Percentiles rank a stretch among this genome's conserved stretches.
phyloP scores from a whole-genome alignment of 2,888 invertebrate genomes.

The Epinotia nisella region DNA sequence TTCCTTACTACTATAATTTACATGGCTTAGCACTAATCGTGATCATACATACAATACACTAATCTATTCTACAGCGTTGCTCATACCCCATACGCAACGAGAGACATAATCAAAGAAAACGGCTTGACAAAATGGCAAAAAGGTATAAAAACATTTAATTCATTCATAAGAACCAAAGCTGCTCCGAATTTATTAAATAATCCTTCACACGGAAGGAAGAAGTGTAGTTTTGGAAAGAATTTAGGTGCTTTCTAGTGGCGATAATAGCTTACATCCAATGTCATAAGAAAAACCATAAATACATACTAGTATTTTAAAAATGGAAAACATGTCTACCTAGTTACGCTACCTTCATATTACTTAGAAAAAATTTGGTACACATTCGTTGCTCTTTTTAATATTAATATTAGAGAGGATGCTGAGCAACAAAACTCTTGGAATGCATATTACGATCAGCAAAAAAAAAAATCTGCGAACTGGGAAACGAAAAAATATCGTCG shows the following conservation, averaged over 20 bases:
- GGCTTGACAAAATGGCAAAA: slow-evolving; percentile 10
- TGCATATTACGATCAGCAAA: slow-evolving; percentile 60
- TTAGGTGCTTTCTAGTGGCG: slow-evolving; percentile 22
- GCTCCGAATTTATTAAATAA: slow-evolving; percentile 13
- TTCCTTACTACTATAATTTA: slow-evolving; percentile 79
- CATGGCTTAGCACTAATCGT: slow-evolving; percentile 74
- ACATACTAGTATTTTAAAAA: slow-evolving; percentile 56
- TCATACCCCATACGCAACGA: slow-evolving; percentile 59
- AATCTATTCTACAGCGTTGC: slow-evolving; percentile 71
- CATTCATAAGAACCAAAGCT: slow-evolving; percentile 40
- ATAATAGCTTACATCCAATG: slow-evolving; percentile 21
- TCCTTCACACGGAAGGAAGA: slow-evolving; percentile 7
- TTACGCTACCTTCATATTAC: slow-evolving; percentile 71
- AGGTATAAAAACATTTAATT: slow-evolving; percentile 18
- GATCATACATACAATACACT: slow-evolving; percentile 71
- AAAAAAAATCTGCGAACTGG: slow-evolving; percentile 42
- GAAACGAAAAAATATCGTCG: slow-evolving; percentile 61
- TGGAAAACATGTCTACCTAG: slow-evolving; percentile 75
- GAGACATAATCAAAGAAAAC: slow-evolving; percentile 47
- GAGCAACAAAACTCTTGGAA: slow-evolving; percentile 77
- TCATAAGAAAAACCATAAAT: slow-evolving; percentile 52
- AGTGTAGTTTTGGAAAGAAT: slow-evolving; percentile 17
- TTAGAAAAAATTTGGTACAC: slow-evolving; percentile 81
- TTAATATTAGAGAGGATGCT: slow-evolving; percentile 52
- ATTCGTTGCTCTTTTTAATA: slow-evolving; percentile 78